phyloP scores from a whole-genome alignment of 2,888 invertebrate species.

The Gerris lacustris region DNA sequence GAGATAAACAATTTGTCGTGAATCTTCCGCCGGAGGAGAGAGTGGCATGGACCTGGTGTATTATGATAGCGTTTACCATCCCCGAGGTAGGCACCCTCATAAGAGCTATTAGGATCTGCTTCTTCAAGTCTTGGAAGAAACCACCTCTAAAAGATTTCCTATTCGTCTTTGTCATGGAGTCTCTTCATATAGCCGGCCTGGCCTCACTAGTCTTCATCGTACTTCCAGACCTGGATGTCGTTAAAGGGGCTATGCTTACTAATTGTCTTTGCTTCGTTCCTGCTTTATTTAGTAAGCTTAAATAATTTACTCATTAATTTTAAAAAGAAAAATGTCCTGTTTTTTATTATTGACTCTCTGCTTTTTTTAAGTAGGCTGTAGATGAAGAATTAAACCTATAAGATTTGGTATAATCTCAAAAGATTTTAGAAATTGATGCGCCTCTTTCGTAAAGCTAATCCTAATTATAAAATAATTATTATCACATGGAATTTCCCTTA shows the following conservation, averaged over 20 bases:
- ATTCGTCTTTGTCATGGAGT: slow-evolving; percentile 69
- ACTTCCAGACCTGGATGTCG: slow-evolving; percentile 82
- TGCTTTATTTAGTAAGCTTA: slow-evolving; percentile 42
- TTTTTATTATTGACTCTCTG: no score
- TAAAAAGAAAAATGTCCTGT: no score
- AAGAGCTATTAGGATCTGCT: slow-evolving; percentile 71
- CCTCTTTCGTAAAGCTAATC: no score
- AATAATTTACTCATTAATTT: background rate
- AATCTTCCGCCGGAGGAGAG: slow-evolving; percentile 71
- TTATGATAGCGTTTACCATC: slow-evolving; percentile 72
- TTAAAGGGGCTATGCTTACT: slow-evolving; percentile 90
- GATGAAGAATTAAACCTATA: no score
- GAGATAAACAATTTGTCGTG: slow-evolving; percentile 73
- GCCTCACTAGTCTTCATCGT: slow-evolving; percentile 76
- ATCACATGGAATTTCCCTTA: no score
- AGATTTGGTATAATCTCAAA: no score
- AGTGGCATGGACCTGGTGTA: slow-evolving; percentile 85
- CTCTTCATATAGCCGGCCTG: slow-evolving; percentile 75
- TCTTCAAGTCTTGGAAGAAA: slow-evolving; percentile 74
- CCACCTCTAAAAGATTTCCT: slow-evolving; percentile 54
- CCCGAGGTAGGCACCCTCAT: slow-evolving; percentile 82
- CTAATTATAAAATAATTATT: no score
- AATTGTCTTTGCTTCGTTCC: slow-evolving; percentile 91
- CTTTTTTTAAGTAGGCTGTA: no score
- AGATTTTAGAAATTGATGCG: no score